Evolutionary conservation across 2,797 vertebrate genomes (phyloP), one percentile per base, ranked within the genome.

Genomic region (Chelon labrosus): DNA sequence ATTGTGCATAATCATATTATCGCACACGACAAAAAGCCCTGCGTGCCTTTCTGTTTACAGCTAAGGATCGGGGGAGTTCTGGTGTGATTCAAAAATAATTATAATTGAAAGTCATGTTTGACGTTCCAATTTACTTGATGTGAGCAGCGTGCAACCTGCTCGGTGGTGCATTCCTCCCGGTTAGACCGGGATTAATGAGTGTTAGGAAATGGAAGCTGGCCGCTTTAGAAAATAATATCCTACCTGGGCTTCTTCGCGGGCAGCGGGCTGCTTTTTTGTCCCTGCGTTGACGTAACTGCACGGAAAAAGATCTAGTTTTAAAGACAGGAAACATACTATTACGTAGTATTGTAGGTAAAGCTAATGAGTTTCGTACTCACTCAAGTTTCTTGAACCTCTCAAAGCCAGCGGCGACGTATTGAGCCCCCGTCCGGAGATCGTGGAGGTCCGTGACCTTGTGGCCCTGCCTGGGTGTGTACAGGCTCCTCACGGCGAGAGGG

Each of bases 371-470:
- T 67, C 67, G 22, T 77, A 97, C 97, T 98, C 90, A 98, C 97
- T 95, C 81, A 0, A 97, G 87, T 80, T 94, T 97, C 85, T 93
- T 94, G 93, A 98, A 97, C 74, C 74, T 92, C 79, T 98, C 97
- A 0, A 94, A 96, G 22, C 97, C 97, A 0, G 95, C 97, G 5
- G 97, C 97, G 5, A 99, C 96, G 1, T 97, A 98, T n/a, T 92
- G 93, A 3, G 93, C 88, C 55, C 96, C 95, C 0, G 95, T 94
- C 82, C 89, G 92, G 10, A 98, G 92, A 38, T 96, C 95, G 9
- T 91, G 85, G 52, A 98, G 93, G 44, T 93, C 85, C 0, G 81
- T 51, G 59, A 99, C 77, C 1, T 86, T 89, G 85, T 93, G 96
- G 10, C 97, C 96, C 0, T 92, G 89, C 49, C 82, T 81, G 4